Evolutionary conservation across 1,140 invertebrate genomes (phyloP).

Genomic region (Drosophila nebulosa): DNA sequence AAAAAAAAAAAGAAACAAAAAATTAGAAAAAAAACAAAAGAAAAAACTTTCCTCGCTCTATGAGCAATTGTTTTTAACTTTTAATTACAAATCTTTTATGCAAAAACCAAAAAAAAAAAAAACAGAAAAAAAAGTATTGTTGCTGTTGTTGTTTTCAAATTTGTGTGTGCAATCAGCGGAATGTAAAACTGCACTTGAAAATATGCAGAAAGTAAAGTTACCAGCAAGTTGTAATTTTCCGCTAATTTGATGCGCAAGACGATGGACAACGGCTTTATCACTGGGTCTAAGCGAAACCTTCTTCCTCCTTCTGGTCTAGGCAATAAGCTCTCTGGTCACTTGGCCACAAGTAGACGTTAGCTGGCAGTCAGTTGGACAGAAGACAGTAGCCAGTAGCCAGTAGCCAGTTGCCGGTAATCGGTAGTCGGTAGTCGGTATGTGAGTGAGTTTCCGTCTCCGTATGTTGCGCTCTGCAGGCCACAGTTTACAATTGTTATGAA

Average conservation of each 20-base stretch:
- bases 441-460: constrained; percentile 36
- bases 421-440: background rate
- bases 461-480: constrained; percentile 52
- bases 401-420: too few species aligned
- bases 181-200: constrained; percentile 37
- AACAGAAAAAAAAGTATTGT: background rate
- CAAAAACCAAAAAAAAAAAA: constrained; percentile 21
- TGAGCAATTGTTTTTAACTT: constrained; percentile 53
- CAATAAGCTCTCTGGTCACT: constrained; percentile 26
- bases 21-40: background rate
- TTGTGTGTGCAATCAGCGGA: constrained; percentile 65
- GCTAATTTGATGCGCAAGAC: constrained; percentile 68
- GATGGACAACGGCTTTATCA: constrained; percentile 29
- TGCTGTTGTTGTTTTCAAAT: constrained; percentile 14
- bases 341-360: constrained; percentile 19
- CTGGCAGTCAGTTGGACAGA: too few species aligned
- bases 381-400: too few species aligned
- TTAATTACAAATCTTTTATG: constrained; percentile 57
- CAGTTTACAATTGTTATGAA: constrained; percentile 22
- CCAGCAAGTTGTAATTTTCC: constrained; percentile 65
- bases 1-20: background rate
- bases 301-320: background rate
- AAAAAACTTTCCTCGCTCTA: constrained; percentile 35
- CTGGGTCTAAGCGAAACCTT: constrained; percentile 6
- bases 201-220: constrained; percentile 47